Evolutionary conservation across 1,140 invertebrate genomes (phyloP), one percentile per base, ranked within the genome.

Genomic region (Pseudomyrmex gracilis): DNA sequence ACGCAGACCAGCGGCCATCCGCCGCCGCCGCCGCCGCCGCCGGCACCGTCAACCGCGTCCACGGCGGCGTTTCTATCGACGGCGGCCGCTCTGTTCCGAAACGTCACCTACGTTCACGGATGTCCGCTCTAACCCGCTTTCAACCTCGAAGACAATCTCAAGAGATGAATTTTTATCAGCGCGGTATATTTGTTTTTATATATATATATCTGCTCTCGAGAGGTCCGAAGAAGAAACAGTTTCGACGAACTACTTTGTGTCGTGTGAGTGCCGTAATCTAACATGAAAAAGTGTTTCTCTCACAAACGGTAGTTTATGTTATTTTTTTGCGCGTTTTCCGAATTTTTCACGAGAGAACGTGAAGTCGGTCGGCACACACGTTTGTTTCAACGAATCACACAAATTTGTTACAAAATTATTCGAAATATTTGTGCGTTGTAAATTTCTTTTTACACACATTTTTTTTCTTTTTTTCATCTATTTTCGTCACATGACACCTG

Each of bases 41-140:
- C 87, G 8, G 92, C 91, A 12, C 90, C 94, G 5, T 91, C 94
- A 15, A 91, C 91, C 51, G 93, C 94, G 12, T 94, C 94, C 12
- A 95, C 95, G 13, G 94, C 94, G n/a, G 95, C 94, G 24, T 95
- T 95, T 77, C 90, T 95, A 10, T 94, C 94, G 4, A 95, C 95
- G 0, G 96, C 96, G 0, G 96, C 96, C 0, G 96, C 96, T 20
- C 96, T 97, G 55, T 97, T 97, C 86, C 95, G 96, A 49, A 97
- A 97, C 89, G 96, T 97, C 13, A 96, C 96, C 47, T 97, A 97
- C 88, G 96, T 97, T 10, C 96, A 97, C 83, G 96, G 96, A 43
- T 97, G 96, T 89, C 96, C 96, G 67, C 94, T 96, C 90, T 96
- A 96, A 94, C 91, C 90, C 86, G 76, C 43, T 34, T 34, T 12